phyloP scores from a whole-genome alignment of 2,888 invertebrate species.

The Darwinula stevensoni region DNA sequence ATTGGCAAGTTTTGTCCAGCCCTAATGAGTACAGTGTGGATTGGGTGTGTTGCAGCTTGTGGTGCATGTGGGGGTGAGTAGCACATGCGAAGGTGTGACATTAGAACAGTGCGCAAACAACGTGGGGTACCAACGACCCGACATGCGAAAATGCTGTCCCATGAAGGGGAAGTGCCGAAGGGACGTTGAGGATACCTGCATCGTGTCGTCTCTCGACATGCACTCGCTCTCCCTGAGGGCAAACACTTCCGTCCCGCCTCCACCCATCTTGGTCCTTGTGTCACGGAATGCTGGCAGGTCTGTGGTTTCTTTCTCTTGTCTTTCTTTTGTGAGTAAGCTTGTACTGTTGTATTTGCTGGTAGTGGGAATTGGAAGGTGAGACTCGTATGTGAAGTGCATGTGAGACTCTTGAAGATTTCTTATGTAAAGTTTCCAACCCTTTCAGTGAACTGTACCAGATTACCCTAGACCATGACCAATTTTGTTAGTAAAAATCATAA shows the following conservation, averaged over 20 bases:
- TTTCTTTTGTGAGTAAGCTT: neutral
- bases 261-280: slow-evolving; percentile 16
- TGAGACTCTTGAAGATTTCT: too few species aligned
- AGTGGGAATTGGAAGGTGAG: too few species aligned
- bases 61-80: slow-evolving; percentile 48
- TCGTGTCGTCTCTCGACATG: slow-evolving; percentile 25
- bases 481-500: too few species aligned
- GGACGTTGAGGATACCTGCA: slow-evolving; percentile 11
- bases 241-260: neutral
- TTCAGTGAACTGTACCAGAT: too few species aligned
- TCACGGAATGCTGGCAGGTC: slow-evolving; percentile 37
- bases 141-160: slow-evolving; percentile 8
- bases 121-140: slow-evolving; percentile 13
- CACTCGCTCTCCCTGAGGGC: neutral
- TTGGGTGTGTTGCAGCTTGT: slow-evolving; percentile 29
- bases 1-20: too few species aligned
- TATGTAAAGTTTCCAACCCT: too few species aligned
- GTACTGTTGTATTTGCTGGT: too few species aligned
- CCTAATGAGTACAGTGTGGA: too few species aligned
- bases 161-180: slow-evolving; percentile 8
- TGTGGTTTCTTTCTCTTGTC: too few species aligned
- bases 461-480: too few species aligned
- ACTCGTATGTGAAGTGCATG: too few species aligned
- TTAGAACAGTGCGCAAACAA: slow-evolving; percentile 35
- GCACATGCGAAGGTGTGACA: slow-evolving; percentile 26